Evolutionary conservation across 2,113 vertebrate species (phyloP), one percentile per base, ranked within the genome.

Genomic region (Syngnathus scovelli): DNA sequence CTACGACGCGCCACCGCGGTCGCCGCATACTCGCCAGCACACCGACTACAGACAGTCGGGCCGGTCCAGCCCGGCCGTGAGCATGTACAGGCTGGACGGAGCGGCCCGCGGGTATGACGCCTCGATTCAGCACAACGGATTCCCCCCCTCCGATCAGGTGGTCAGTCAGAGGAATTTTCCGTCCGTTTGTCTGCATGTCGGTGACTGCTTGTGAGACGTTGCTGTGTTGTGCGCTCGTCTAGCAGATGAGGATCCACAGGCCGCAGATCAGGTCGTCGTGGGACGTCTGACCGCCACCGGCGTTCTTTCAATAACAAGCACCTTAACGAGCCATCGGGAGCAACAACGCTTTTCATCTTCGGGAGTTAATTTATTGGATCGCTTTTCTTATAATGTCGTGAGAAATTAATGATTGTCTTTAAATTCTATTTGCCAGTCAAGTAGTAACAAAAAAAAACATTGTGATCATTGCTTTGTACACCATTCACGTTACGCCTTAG

Each of bases 211-310:
- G 16, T 48, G 33, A 37, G 10, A 15, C 39, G 27, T 10, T 49
- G 4, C 23, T 15, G 12, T 16, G 23, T 16, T 41, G 11, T 56
- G 15, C 39, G 3, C 44, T n/a, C 10, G 12, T 33, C 66, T 38
- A 9, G n/a, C 48, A 80, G 78, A 65, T 65, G 41, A 51, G 12
- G 12, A 55, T 73, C 61, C 44, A 44, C 46, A 70, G 59, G 21
- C 69, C 72, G 46, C 66, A 63, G 43, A 64, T 43, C 46, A 70
- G 48, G 19, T 11, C 64, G 33, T 65, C 64, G 49, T 73, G 7
- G 49, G 61, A 72, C 0, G 63, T 8, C 41, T 79, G 46, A 73
- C 12, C 23, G 23, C 11, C 11, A 4, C 7, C 19, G 38, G 1
- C 38, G 5, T 1, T 41, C 1, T 44, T 27, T 43, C 39, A 9